Base-by-base conservation (phyloP, 2,797 vertebrate species). In the Liasis olivaceus region DNA sequence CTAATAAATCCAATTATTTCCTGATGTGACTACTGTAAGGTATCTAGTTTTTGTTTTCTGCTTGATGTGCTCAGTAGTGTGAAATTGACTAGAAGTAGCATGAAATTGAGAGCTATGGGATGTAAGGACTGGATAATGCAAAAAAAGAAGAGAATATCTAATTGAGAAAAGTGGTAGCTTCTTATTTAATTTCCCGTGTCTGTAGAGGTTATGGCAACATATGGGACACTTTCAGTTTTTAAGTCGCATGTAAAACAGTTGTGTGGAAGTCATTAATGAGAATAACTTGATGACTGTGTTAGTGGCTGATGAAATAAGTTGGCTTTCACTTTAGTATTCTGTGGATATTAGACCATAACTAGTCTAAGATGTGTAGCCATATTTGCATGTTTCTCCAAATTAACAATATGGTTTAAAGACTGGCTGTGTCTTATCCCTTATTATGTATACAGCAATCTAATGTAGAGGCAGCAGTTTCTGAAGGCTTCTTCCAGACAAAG, bases 31-130 rank as follows among this genome's bases (percentile, higher is more conserved):
- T 88, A 60, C 15, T 20, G 5, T 42, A 81, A 91, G 17, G 72
- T 47, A 13, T 77, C 20, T 64, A 89, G 88, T 31, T 72, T 66
- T 9, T 20, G 11, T 22, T 93, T 93, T 72, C 87, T 94, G 24
- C 64, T 85, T 94, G 92, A 56, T 93, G 51, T 60, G 5, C 15
- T 93, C 87, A 85, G 28, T 36, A 36, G 4, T 77, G 11, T 91
- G 51, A 93, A 88, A 60, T 85, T 84, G 31, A 77, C 62, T 47
- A 91, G 85, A 42, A 94, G 15, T 17, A 93, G 88, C 92, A 89
- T 85, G 58, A 95, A 93, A 89, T 2, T 58, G n/a, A 62, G 93
- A 7, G 14, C 84, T 2, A 2, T 36, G 4, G 51, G 94, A 86
- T 85, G 87, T 85, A 4, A 95, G 84, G 26, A 14, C 77, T 72